Base-by-base conservation (phyloP, 2,797 vertebrate genomes). In the Melanotaenia nigrans region DNA sequence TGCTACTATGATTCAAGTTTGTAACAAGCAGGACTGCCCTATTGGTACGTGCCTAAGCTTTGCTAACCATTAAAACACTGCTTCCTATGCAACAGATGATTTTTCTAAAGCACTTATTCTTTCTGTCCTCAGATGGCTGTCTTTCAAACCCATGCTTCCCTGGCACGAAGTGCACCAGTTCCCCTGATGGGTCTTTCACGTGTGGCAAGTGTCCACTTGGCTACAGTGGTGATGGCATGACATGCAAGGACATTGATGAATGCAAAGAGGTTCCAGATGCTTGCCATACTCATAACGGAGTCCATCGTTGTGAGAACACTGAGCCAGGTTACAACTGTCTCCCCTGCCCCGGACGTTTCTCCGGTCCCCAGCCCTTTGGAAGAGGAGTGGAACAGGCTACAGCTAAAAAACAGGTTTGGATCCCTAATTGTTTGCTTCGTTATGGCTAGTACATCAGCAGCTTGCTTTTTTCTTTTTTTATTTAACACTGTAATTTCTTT, bases 71-170 rank as follows among this genome's bases (percentile, higher is more conserved):
- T 0, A 12, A 47, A 72, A 68, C 79, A 56, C 22, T 18, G 8
- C 9, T 12, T n/a, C 18, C 24, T 7, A 38, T 28, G n/a, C 8
- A 35, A 55, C 5, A 77, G 47, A 66, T 38, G 6, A 20, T 11
- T 18, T 3, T 67, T 70, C 64, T 56, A 57, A 77, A 20, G 1
- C 4, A 22, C 2, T 0, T 1, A 2, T 30, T 65, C 0, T 67
- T 68, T 81, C 58, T 69, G 47, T 81, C 83, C 70, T 68, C 90
- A 99, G 98, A 99, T 82, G 98, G 98, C 28, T 99, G 98, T 78
- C 93, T 99, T 61, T 99, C 98, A 73, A 99, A 94, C 75, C 98
- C 98, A 20, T 99, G 98, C 93, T 99, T 99, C 83, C 90, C 95
- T 0, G 96, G 96, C 3, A 55, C 95, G 64, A 94, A 92, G 0